Base-by-base conservation (phyloP, 2,113 vertebrate species). In the Pseudorasbora parva region DNA sequence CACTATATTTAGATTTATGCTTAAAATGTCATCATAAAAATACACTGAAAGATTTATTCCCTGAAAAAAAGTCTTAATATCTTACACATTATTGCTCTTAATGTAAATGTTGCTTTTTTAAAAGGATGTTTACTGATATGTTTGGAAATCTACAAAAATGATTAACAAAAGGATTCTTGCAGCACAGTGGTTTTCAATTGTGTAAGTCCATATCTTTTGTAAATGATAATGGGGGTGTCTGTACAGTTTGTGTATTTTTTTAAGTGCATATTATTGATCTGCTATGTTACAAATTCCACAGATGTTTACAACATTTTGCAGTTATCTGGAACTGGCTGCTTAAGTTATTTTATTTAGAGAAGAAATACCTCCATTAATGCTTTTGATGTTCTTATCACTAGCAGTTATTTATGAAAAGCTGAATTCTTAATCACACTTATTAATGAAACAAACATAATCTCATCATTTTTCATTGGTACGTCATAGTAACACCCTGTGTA, bases 191-290 rank as follows among this genome's bases (percentile, higher is more conserved):
- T 90, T 90, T 78, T 81, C 56, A 69, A 33, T 87, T 87, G 71
- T 88, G 86, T 86, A 81, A n/a, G 82, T 83, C 60, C 66, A 72
- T 72, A 85, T 88, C 60, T 43, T 90, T 89, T 89, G 84, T 81
- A 82, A 57, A 83, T 12, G 80, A 33, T 27, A 87, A 83, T 68
- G 59, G 80, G 75, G 49, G 76, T 59, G n/a, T 89, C 87, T 90
- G 91, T 91, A 91, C 88, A 92, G 91, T 89, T 89, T 91, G 69
- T 84, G 57, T 75, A 86, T 78, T 88, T 91, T 91, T 90, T 92
- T 87, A 79, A 27, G 25, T 30, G 25, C 78, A 64, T 6, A 66
- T 79, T 64, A 7, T 25, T 66, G 60, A 78, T 27, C 37, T 45
- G 56, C 74, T 56, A 62, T 45, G 37, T 78, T 62, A 66, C 60